Evolutionary conservation across 2,888 invertebrate genomes (phyloP).

Genomic region (Neelides folsomi): DNA sequence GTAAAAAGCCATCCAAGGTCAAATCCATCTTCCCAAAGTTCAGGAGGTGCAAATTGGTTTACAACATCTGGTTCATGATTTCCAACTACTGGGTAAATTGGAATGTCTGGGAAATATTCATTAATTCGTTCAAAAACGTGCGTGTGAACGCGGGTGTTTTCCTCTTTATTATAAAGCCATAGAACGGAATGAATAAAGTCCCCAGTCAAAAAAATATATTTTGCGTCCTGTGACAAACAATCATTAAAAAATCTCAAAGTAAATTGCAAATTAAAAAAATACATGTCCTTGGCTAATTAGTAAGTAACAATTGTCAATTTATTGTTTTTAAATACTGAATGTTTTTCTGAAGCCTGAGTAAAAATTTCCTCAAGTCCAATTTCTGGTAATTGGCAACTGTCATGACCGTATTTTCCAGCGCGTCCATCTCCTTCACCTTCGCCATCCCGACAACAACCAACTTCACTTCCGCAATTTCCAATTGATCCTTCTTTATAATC

Average conservation of each 20-base stretch:
- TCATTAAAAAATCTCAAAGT: no score
- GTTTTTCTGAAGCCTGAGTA: slow-evolving; percentile 71
- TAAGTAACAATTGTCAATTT: no score
- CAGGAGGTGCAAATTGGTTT: slow-evolving; percentile 21
- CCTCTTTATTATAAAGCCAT: slow-evolving; percentile 63
- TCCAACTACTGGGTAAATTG: slow-evolving; percentile 57
- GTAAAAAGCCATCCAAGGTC: slow-evolving; percentile 55
- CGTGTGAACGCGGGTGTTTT: slow-evolving; percentile 43
- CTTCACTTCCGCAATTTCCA: slow-evolving; percentile 81
- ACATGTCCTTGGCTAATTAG: no score
- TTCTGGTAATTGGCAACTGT: slow-evolving; percentile 84
- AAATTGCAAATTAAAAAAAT: no score
- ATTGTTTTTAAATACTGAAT: no score
- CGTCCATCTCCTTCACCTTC: slow-evolving; percentile 58
- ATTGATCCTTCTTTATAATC: slow-evolving; percentile 80
- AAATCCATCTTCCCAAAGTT: slow-evolving; percentile 6
- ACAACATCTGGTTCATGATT: slow-evolving; percentile 47
- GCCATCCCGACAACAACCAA: slow-evolving; percentile 73
- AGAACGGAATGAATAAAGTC: slow-evolving; percentile 74
- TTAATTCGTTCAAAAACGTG: no score
- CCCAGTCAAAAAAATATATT: slow-evolving; percentile 67
- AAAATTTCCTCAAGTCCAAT: slow-evolving; percentile 82
- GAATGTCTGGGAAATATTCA: slow-evolving; percentile 41
- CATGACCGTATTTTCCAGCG: slow-evolving; percentile 92
- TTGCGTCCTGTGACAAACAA: no score